Conservation (phyloP, 2,797 vertebrate genomes). For the Percopsis omiscomaycus region DNA sequence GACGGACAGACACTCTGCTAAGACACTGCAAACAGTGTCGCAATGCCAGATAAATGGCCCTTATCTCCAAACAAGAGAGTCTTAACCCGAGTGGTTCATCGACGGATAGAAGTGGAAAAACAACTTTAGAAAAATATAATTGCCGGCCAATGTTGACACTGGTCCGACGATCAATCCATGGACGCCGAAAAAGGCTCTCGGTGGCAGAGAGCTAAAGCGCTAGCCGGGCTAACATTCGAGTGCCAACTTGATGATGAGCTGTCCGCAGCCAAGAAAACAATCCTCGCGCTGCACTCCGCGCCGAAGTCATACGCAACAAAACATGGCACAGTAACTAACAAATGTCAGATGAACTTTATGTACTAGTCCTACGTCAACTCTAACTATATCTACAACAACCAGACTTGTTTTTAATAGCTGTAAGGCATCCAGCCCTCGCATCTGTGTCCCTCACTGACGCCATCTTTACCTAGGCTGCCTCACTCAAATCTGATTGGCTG, state of each 20-base stretch:
- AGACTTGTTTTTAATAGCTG: slow-evolving; percentile 45
- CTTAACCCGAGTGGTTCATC: slow-evolving; percentile 57
- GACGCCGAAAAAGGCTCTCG: slow-evolving; percentile 29
- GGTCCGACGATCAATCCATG: slow-evolving; percentile 27
- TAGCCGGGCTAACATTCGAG: slow-evolving; percentile 64
- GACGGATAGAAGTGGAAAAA: background rate
- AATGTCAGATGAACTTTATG: slow-evolving; percentile 4
- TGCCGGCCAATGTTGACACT: slow-evolving; percentile 7
- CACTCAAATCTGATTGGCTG: slow-evolving; percentile 66
- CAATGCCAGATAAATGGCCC: slow-evolving; percentile 50
- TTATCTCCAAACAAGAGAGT: slow-evolving; percentile 16
- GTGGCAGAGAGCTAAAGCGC: slow-evolving; percentile 49
- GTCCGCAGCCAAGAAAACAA: slow-evolving; percentile 45
- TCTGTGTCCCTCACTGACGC: slow-evolving; percentile 62
- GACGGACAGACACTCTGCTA: slow-evolving; percentile 65
- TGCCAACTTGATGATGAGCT: slow-evolving; percentile 62
- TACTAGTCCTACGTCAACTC: slow-evolving; percentile 25
- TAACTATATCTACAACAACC: slow-evolving; percentile 26
- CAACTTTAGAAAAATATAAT: slow-evolving; percentile 2
- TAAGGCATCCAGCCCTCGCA: slow-evolving; percentile 50
- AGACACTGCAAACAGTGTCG: slow-evolving; percentile 48
- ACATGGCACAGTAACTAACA: background rate
- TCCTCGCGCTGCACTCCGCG: slow-evolving; percentile 1
- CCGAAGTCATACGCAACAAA: slow-evolving; percentile 4
- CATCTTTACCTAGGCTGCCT: slow-evolving; percentile 74